Conservation (phyloP, 2,797 vertebrate species). For the Synanceia verrucosa region DNA sequence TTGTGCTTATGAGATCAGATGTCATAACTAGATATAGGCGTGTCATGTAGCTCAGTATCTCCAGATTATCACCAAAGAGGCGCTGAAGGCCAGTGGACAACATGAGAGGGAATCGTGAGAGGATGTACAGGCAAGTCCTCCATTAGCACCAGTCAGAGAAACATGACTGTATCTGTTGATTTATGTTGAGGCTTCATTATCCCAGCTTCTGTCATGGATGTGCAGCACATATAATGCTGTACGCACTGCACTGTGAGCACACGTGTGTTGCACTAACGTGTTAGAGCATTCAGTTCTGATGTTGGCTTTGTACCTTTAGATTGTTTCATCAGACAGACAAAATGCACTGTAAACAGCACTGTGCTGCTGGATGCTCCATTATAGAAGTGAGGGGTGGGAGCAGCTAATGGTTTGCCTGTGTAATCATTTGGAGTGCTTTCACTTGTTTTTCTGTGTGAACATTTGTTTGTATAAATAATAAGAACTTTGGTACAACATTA, state of each 20-base stretch:
- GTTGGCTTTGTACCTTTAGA: neutral
- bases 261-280: neutral
- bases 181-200: slow-evolving; percentile 5
- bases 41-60: neutral
- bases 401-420: slow-evolving; percentile 20
- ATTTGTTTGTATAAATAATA: neutral
- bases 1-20: neutral
- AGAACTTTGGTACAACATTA: neutral
- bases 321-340: slow-evolving; percentile 7
- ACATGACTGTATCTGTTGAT: neutral
- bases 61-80: neutral
- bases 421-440: slow-evolving; percentile 1
- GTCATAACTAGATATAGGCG: neutral
- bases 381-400: neutral
- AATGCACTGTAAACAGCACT: neutral
- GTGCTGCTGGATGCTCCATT: neutral
- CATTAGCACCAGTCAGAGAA: slow-evolving; percentile 5
- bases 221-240: neutral
- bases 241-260: neutral
- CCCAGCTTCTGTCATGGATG: neutral
- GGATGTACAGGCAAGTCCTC: neutral
- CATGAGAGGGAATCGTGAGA: neutral
- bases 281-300: neutral
- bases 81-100: neutral
- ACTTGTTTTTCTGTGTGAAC: neutral